A percentile compares a stretch with the other conserved stretches of the same genome.
phyloP scores from a whole-genome alignment of 1,140 invertebrate species.

The Lasaia peninsularis region DNA sequence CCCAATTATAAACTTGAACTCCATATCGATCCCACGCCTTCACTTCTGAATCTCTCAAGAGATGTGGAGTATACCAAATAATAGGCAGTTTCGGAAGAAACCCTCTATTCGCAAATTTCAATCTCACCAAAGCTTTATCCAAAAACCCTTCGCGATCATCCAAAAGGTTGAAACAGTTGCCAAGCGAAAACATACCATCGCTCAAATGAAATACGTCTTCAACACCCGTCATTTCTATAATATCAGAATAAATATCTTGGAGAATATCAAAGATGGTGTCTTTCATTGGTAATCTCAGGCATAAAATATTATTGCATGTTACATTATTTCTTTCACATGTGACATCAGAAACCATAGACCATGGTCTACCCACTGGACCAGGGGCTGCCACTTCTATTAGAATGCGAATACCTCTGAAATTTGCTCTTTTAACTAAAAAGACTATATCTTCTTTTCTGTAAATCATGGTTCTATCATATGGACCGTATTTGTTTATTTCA shows the following conservation, averaged over 20 bases:
- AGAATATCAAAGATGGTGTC: slow-evolving; percentile 80
- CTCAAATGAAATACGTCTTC: slow-evolving; percentile 83
- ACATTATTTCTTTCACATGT: slow-evolving; percentile 81
- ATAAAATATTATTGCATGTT: slow-evolving; percentile 82
- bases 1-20: slow-evolving; percentile 78
- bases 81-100: slow-evolving; percentile 65
- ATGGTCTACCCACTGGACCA: slow-evolving; percentile 84
- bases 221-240: slow-evolving; percentile 78
- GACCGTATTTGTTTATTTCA: slow-evolving; percentile 83
- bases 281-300: slow-evolving; percentile 81
- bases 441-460: slow-evolving; percentile 83
- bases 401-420: slow-evolving; percentile 82
- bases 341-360: slow-evolving; percentile 86
- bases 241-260: slow-evolving; percentile 76
- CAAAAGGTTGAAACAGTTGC: slow-evolving; percentile 80
- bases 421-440: slow-evolving; percentile 81
- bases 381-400: slow-evolving; percentile 86
- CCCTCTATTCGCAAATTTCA: slow-evolving; percentile 78
- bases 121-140: slow-evolving; percentile 75
- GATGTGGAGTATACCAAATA: slow-evolving; percentile 44
- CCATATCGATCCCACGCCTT: slow-evolving; percentile 77
- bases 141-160: slow-evolving; percentile 82
- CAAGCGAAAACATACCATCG: slow-evolving; percentile 81
- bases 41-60: slow-evolving; percentile 33
- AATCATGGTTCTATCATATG: slow-evolving; percentile 81